Base-by-base conservation (phyloP, 2,888 invertebrate genomes). In the Teleogryllus oceanicus region DNA sequence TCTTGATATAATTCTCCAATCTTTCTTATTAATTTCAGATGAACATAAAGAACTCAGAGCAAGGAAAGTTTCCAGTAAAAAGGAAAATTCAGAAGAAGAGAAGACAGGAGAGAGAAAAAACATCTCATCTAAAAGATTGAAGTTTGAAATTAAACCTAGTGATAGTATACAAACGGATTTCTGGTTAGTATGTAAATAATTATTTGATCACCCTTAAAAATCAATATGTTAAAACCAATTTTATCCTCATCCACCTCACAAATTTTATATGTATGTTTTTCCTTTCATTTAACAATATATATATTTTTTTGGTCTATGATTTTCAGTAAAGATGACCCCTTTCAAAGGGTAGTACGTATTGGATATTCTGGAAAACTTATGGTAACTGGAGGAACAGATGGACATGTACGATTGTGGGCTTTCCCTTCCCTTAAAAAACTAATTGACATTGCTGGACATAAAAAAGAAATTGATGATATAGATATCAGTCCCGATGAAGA, bases 361-460 rank as follows among this genome's bases (percentile, higher is more conserved):
- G 94, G 94, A 84, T 91, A 91, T 75, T 92, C 92, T 85, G 93
- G 94, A 12, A 92, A 92, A 84, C 86, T 94, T 49, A 92, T 98
- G 92, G 95, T 94, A 1, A 97, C 97, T 0, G 98, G 96, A 76
- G 97, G 98, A 50, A 93, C 94, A 0, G 98, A 98, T 87, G 95
- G 97, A 5, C 91, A 92, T 85, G 88, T 98, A 51, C 90, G 97
- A 80, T 87, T 98, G 13, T 98, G 98, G 98, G 91, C 92, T 85
- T 96, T 96, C 87, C 97, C 97, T 0, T 91, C 92, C 84, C 89
- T 97, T 88, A 89, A 92, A 79, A 90, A 92, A 83, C 85, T 92
- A 24, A 90, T 90, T 84, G 93, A 93, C 83, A 88, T 96, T 13
- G 89, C 92, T 82, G 95, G 93, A 62, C 98, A 98, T 85, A 91